Evolutionary conservation across 2,797 vertebrate species (phyloP).

Genomic region (Nyctibius grandis): DNA sequence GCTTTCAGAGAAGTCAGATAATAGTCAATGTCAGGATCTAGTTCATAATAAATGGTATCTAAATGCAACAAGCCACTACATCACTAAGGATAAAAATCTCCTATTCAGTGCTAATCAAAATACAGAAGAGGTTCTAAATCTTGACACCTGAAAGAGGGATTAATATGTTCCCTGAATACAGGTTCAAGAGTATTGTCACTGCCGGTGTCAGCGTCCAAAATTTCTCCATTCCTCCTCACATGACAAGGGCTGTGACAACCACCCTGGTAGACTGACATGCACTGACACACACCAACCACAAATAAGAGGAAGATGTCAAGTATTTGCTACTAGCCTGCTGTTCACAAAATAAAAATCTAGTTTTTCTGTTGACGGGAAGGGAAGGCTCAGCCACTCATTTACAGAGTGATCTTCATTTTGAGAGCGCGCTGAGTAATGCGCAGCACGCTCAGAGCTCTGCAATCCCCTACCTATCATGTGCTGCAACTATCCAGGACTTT

Average conservation of each 20-base stretch:
- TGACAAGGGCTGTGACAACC: neutral
- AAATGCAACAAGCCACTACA: neutral
- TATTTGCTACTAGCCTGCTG: neutral
- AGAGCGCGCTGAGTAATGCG: neutral
- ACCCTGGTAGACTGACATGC: neutral
- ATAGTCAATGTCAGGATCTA: neutral
- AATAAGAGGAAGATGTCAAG: neutral
- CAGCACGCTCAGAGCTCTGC: neutral
- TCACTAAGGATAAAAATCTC: neutral
- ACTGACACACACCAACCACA: neutral
- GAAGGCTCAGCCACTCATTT: neutral
- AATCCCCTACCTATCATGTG: neutral
- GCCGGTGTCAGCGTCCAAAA: neutral
- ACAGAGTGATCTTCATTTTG: neutral
- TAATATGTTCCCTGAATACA: neutral
- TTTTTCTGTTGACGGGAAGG: neutral
- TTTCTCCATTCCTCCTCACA: neutral
- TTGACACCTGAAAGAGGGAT: neutral
- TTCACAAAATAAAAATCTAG: neutral
- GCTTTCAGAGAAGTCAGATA: constrained; percentile 19
- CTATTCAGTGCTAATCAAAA: constrained; percentile 18
- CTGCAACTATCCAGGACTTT: constrained; percentile 14
- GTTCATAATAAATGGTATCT: neutral
- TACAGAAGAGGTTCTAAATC: neutral
- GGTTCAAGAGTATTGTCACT: neutral